Evolutionary conservation across 2,888 invertebrate genomes (phyloP).

Genomic region (Cylindroiulus punctatus): DNA sequence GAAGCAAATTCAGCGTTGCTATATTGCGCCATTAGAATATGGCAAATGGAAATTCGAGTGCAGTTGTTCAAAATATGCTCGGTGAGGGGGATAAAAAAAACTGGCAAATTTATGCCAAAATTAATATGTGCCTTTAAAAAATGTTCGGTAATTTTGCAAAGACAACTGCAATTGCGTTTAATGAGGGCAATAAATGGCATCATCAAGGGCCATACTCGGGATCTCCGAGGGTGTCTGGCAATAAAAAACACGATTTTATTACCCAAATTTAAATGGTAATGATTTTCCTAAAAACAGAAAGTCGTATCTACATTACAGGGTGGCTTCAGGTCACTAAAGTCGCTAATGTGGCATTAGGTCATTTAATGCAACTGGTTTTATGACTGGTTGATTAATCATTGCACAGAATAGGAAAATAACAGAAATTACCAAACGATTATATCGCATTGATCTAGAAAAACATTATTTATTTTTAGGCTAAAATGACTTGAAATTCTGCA

Average conservation of each 20-base stretch:
- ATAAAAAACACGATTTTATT: constrained; percentile 5
- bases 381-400: too few relatives aligned
- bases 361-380: too few relatives aligned
- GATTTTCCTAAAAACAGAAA: neutral
- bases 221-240: neutral
- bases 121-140: neutral
- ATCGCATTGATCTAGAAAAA: too few relatives aligned
- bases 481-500: too few relatives aligned
- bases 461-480: too few relatives aligned
- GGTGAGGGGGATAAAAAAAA: neutral
- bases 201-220: neutral
- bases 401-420: too few relatives aligned
- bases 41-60: neutral
- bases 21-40: neutral
- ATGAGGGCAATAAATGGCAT: constrained; percentile 1
- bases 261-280: neutral
- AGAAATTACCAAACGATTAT: too few relatives aligned
- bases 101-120: too few relatives aligned
- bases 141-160: neutral
- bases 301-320: too few relatives aligned
- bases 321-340: too few relatives aligned
- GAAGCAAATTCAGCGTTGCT: neutral
- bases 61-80: neutral
- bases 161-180: neutral
- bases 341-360: too few relatives aligned